These are phyloP conservation scores for Mesochorus sp. DNA, from an alignment of 2,888 invertebrate species.

Conservation along the genomic window DNA sequence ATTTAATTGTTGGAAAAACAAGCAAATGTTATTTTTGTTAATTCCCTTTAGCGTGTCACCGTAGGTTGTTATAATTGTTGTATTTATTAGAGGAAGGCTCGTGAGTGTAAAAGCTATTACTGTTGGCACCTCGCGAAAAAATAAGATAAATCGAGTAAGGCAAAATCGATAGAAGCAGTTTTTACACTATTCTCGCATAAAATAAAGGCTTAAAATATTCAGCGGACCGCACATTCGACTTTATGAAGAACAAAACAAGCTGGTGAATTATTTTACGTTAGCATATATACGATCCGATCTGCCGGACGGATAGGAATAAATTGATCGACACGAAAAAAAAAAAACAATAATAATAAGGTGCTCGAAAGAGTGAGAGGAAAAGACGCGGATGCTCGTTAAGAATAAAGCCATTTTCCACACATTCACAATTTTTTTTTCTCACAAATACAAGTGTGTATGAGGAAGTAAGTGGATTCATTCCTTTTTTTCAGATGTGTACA, in stretches of 20 bases:
- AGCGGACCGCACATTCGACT: neutral
- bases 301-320: slow-evolving; percentile 60
- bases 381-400: slow-evolving; percentile 42
- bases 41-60: too few species aligned
- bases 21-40: too few species aligned
- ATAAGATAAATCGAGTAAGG: too few species aligned
- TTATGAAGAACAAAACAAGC: slow-evolving; percentile 41
- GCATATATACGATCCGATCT: slow-evolving; percentile 58
- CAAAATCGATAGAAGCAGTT: neutral
- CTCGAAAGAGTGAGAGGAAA: neutral
- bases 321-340: slow-evolving; percentile 60
- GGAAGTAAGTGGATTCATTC: neutral
- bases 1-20: too few species aligned
- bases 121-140: too few species aligned
- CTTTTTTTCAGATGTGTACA: neutral
- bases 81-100: too few species aligned
- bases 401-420: slow-evolving; percentile 15
- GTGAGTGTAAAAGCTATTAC: too few species aligned
- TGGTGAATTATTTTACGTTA: slow-evolving; percentile 60
- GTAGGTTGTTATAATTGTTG: too few species aligned
- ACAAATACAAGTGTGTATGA: neutral
- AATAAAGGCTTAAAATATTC: too few species aligned
- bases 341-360: slow-evolving; percentile 32
- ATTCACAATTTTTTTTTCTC: slow-evolving; percentile 1
- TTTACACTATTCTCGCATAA: too few species aligned